Conservation (phyloP, 2,113 vertebrate genomes). For the Solenodon paradoxus region DNA sequence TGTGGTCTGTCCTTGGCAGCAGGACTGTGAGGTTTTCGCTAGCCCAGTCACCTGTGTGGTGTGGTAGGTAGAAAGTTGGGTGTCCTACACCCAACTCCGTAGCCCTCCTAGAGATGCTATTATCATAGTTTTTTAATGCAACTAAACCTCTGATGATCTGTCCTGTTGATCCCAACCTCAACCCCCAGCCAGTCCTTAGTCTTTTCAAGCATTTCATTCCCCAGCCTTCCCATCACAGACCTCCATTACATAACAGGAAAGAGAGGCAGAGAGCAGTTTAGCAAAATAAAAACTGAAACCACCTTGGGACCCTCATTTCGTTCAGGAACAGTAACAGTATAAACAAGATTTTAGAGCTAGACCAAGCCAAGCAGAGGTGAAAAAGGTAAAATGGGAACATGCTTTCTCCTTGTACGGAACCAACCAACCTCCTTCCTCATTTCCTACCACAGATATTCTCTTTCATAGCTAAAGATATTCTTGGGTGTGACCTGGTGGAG, state of each 20-base stretch:
- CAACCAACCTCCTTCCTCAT: background rate
- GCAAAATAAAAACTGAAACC: background rate
- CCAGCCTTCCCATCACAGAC: background rate
- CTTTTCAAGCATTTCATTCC: background rate
- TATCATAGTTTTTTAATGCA: background rate
- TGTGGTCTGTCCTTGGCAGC: background rate
- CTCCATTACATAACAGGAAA: background rate
- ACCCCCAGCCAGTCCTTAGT: background rate
- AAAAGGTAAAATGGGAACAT: background rate
- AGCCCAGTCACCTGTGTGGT: background rate
- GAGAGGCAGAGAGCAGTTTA: background rate
- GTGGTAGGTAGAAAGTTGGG: too few relatives aligned
- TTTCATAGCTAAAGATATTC: too few relatives aligned
- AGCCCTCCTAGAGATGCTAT: background rate
- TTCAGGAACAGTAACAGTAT: background rate
- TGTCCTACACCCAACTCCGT: background rate
- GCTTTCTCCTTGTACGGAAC: background rate
- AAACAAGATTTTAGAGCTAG: background rate
- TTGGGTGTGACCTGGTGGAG: too few relatives aligned
- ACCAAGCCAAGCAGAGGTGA: background rate
- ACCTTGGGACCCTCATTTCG: background rate
- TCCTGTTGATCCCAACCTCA: background rate
- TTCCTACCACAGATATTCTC: background rate
- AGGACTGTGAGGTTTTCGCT: background rate
- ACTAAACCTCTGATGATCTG: background rate